Conservation (phyloP, 1,140 invertebrate genomes). For the Drosophila ohnishii region DNA sequence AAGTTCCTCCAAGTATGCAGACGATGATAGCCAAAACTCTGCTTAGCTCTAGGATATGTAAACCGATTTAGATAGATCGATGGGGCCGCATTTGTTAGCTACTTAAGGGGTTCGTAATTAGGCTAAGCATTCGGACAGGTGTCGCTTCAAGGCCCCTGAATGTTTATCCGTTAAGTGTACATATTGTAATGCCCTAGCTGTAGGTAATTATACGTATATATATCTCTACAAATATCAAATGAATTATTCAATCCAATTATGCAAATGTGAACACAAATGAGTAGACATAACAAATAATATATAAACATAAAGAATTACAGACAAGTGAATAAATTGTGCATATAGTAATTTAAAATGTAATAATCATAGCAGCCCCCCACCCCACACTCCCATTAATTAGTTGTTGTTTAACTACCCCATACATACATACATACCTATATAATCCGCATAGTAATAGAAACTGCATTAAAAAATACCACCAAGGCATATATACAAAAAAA, state of each 20-base stretch:
- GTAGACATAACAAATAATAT: slow-evolving; percentile 44
- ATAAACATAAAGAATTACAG: slow-evolving; percentile 29
- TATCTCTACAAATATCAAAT: slow-evolving; percentile 48
- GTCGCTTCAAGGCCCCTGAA: slow-evolving; percentile 23
- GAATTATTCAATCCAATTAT: slow-evolving; percentile 50
- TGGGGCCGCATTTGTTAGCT: slow-evolving; percentile 37
- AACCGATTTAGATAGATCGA: slow-evolving; percentile 36
- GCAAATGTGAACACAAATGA: slow-evolving; percentile 54
- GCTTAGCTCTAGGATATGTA: slow-evolving; percentile 31
- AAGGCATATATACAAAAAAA: slow-evolving; percentile 59
- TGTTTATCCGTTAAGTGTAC: slow-evolving; percentile 46
- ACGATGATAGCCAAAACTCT: slow-evolving; percentile 32
- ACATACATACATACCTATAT: slow-evolving; percentile 22
- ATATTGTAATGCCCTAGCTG: slow-evolving; percentile 40
- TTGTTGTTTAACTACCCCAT: slow-evolving; percentile 60
- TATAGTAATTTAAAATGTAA: slow-evolving; percentile 66
- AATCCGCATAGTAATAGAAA: slow-evolving; percentile 33
- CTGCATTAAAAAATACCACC: slow-evolving; percentile 50
- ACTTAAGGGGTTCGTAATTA: slow-evolving; percentile 38
- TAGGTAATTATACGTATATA: slow-evolving; percentile 38
- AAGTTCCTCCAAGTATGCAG: slow-evolving; percentile 77
- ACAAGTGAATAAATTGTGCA: slow-evolving; percentile 75
- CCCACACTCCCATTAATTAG: slow-evolving; percentile 42
- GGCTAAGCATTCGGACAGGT: slow-evolving; percentile 26
- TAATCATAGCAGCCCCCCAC: slow-evolving; percentile 39